Conservation (phyloP, 2,797 vertebrate species). For the Helarctos malayanus region DNA sequence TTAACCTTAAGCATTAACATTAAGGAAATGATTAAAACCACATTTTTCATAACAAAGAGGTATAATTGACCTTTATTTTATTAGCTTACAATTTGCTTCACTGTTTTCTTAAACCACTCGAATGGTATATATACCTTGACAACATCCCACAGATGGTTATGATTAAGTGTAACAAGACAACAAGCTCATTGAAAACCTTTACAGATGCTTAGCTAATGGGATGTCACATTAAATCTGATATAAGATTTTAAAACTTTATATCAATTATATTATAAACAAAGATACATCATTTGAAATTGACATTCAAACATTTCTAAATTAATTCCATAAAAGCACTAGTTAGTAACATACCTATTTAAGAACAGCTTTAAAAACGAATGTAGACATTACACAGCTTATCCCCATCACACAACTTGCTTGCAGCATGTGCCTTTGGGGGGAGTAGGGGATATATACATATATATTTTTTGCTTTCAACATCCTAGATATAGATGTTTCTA, state of each 20-base stretch:
- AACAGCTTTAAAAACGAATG: constrained; percentile 64
- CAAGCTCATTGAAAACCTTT: constrained; percentile 87
- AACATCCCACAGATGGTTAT: constrained; percentile 91
- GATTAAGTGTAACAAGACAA: constrained; percentile 90
- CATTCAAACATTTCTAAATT: constrained; percentile 57
- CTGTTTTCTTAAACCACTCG: constrained; percentile 88
- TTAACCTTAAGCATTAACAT: constrained; percentile 86
- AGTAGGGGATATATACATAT: background rate
- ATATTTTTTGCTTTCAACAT: constrained; percentile 86
- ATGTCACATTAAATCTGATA: constrained; percentile 88
- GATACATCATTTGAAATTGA: constrained; percentile 76
- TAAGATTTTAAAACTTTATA: constrained; percentile 84
- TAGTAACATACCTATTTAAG: constrained; percentile 31
- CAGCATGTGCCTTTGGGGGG: background rate
- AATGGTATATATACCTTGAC: constrained; percentile 89
- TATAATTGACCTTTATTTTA: constrained; percentile 91
- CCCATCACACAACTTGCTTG: constrained; percentile 56
- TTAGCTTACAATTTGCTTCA: constrained; percentile 94
- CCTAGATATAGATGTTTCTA: constrained; percentile 86
- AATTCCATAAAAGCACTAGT: constrained; percentile 67
- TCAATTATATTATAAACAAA: constrained; percentile 76
- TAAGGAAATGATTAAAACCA: constrained; percentile 90
- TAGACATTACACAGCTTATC: constrained; percentile 45
- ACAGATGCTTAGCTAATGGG: constrained; percentile 87
- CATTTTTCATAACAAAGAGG: constrained; percentile 88